A percentile compares a stretch with the other conserved stretches of the same genome.
phyloP scores from a whole-genome alignment of 1,140 invertebrate genomes.

The Drosophila suzukii region DNA sequence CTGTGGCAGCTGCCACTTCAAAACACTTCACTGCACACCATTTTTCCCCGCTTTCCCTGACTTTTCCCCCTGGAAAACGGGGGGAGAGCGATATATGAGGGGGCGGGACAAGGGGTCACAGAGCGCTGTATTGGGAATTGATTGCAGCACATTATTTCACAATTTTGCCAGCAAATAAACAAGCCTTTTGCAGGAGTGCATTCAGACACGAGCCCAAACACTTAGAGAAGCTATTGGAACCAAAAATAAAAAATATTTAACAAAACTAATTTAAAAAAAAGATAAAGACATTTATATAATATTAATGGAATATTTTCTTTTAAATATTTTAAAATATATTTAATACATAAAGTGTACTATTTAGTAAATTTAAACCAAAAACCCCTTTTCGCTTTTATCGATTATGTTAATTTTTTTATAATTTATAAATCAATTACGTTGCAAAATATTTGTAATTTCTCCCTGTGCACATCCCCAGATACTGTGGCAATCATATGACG shows the following conservation, averaged over 20 bases:
- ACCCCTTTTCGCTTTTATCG: too few relatives aligned
- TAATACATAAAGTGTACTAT: too few relatives aligned
- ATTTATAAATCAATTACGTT: too few relatives aligned
- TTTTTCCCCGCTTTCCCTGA: slow-evolving; percentile 33
- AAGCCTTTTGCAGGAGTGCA: slow-evolving; percentile 31
- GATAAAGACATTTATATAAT: too few relatives aligned
- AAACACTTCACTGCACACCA: slow-evolving; percentile 71
- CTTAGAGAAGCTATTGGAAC: not conserved
- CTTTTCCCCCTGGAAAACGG: not conserved
- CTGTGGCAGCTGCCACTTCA: slow-evolving; percentile 64
- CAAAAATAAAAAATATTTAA: not conserved
- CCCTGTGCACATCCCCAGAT: not conserved
- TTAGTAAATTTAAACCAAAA: too few relatives aligned
- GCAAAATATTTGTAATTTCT: not conserved
- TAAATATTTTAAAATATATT: too few relatives aligned
- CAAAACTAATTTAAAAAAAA: not conserved
- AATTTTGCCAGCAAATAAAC: slow-evolving; percentile 79
- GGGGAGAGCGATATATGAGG: not conserved
- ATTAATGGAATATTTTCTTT: too few relatives aligned
- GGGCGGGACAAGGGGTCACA: slow-evolving; percentile 7
- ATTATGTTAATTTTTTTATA: too few relatives aligned
- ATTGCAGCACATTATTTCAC: slow-evolving; percentile 80
- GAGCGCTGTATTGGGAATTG: slow-evolving; percentile 71
- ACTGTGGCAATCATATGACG: slow-evolving; percentile 43
- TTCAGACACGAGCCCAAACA: slow-evolving; percentile 20